phyloP scores from a whole-genome alignment of 2,113 vertebrate genomes.

The Acanthochromis polyacanthus region DNA sequence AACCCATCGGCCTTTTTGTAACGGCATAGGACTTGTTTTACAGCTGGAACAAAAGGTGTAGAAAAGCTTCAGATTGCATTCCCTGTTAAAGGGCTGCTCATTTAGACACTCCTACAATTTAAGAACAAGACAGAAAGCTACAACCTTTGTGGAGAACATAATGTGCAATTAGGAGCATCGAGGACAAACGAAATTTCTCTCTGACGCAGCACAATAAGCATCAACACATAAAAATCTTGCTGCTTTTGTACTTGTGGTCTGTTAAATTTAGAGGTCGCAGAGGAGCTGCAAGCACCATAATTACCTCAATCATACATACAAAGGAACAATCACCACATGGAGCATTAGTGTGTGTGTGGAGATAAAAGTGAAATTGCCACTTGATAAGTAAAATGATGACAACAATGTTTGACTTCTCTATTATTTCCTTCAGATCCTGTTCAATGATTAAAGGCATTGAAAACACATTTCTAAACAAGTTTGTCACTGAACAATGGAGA shows the following conservation, averaged over 20 bases:
- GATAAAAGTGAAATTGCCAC: background rate
- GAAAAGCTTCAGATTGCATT: background rate
- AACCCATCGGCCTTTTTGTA: conserved; percentile 14
- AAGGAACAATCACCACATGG: background rate
- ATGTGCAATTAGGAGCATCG: background rate
- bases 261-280: conserved; percentile 5
- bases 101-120: conserved; percentile 1
- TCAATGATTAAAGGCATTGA: background rate
- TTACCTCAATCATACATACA: background rate
- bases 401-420: background rate
- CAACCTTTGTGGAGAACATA: conserved; percentile 6
- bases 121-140: background rate
- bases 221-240: conserved; percentile 1
- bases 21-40: background rate
- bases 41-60: background rate
- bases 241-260: background rate
- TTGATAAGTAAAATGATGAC: background rate
- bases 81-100: background rate
- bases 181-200: conserved; percentile 4
- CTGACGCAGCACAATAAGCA: background rate
- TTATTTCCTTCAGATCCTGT: background rate
- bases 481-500: background rate
- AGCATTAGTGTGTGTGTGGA: conserved; percentile 4
- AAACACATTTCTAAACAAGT: background rate
- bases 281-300: background rate